Evolutionary conservation across 2,113 vertebrate genomes (phyloP).

Genomic region (Carlito syrichta): DNA sequence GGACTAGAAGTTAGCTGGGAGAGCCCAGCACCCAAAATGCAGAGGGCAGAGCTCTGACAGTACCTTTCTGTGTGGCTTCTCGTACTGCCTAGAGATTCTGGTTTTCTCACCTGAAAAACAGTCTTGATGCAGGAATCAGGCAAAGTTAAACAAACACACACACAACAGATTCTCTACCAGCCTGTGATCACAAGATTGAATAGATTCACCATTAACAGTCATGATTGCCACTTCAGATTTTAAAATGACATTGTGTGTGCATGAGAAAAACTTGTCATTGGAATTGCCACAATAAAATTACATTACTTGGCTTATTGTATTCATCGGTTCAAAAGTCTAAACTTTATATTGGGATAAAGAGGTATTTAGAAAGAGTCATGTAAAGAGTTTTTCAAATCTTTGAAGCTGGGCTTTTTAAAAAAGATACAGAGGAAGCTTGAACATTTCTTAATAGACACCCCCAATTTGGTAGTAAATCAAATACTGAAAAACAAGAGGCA

Average conservation of each 20-base stretch:
- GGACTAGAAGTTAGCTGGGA: background rate
- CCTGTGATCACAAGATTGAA: background rate
- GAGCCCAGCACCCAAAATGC: background rate
- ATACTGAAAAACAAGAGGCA: background rate
- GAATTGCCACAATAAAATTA: background rate
- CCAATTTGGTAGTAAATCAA: background rate
- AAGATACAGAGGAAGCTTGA: background rate
- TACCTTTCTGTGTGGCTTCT: background rate
- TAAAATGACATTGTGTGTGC: background rate
- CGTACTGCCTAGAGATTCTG: background rate
- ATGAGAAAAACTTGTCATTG: background rate
- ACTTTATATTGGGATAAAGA: background rate
- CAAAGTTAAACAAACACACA: background rate
- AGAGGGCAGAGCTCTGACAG: slow-evolving; percentile 4
- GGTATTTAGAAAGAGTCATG: background rate
- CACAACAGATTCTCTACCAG: background rate
- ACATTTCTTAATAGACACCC: background rate
- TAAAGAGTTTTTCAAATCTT: background rate
- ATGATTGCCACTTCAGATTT: background rate
- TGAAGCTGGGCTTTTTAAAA: background rate
- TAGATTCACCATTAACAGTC: background rate
- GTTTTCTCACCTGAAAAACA: slow-evolving; percentile 47
- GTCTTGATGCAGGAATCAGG: background rate
- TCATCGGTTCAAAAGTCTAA: background rate
- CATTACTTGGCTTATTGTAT: background rate